Conservation (phyloP, 2,888 invertebrate species). For the Carcina quercana region DNA sequence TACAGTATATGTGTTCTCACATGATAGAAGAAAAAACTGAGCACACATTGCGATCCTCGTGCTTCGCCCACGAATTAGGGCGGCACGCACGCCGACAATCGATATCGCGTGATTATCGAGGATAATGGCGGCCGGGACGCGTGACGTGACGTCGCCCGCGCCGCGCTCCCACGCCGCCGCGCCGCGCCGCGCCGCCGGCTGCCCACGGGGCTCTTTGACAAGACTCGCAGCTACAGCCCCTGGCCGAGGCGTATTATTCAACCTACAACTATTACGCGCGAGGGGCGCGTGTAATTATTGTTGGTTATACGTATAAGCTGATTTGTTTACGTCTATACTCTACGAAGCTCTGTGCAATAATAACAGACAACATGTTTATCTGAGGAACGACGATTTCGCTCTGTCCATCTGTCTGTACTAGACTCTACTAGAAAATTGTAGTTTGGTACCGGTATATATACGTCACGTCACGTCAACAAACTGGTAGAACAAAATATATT, state of each 20-base stretch:
- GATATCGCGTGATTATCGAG: slow-evolving; percentile 67
- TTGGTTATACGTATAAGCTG: slow-evolving; percentile 3
- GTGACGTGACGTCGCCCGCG: slow-evolving; percentile 5
- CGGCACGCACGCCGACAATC: slow-evolving; percentile 51
- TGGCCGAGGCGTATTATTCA: slow-evolving; percentile 31
- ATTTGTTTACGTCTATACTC: too few species aligned
- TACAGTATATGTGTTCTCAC: too few species aligned
- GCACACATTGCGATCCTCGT: too few species aligned
- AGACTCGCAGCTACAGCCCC: slow-evolving; percentile 24
- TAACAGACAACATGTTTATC: too few species aligned
- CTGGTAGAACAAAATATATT: too few species aligned
- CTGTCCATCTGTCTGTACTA: too few species aligned
- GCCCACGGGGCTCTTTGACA: slow-evolving; percentile 26
- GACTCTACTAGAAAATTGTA: too few species aligned
- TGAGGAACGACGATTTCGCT: too few species aligned
- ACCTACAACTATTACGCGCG: slow-evolving; percentile 23
- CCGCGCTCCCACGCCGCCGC: slow-evolving; percentile 9
- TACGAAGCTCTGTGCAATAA: too few species aligned
- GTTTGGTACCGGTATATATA: too few species aligned
- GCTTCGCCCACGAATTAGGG: slow-evolving; percentile 36
- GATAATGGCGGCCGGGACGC: slow-evolving; percentile 37
- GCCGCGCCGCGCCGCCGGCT: slow-evolving; percentile 25
- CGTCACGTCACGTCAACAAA: too few species aligned
- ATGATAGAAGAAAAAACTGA: too few species aligned
- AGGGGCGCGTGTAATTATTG: slow-evolving; percentile 21